Evolutionary conservation across 2,797 vertebrate genomes (phyloP), one percentile per base, ranked within the genome.

Genomic region (Botia kubotai): DNA sequence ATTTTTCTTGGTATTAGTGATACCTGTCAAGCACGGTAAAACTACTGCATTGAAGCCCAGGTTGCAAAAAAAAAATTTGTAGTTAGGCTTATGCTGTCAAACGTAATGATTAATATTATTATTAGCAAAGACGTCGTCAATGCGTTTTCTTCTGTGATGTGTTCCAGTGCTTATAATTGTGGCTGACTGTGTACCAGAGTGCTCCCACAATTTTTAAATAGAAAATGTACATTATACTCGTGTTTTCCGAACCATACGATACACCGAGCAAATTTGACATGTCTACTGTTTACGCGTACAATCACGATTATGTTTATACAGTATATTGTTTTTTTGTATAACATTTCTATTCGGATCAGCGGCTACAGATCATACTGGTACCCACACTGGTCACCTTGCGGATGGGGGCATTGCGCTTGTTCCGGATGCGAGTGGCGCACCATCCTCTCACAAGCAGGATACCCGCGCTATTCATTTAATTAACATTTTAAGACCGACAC

Each of bases 381-480:
- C 80, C 82, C 86, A 85, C 85, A 88, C 90, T 90, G 87, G 91
- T 94, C 91, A 94, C 93, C 93, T 94, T 94, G 93, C 90, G 86
- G 88, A 90, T 63, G 92, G 91, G 88, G 88, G 87, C 82, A 86
- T 82, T 88, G 88, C 85, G 85, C 82, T 81, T 85, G 72, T 84
- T 72, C 77, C 76, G 82, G 84, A 82, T 71, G 71, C 55, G 77
- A 87, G 88, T 92, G 90, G 89, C 88, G 90, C 90, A 92, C 87
- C 71, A 79, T 67, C 74, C 75, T 72, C 53, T 72, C 72, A 39
- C 52, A 52, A 68, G 62, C 67, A n/a, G 67, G 33, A 8, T 50
- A 72, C 29, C 63, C 76, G 11, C 53, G 70, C 72, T 33, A 80
- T 79, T 76, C 26, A 73, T 58, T 62, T 29, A 72, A 52, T 72